Evolutionary conservation across 2,113 vertebrate genomes (phyloP), one percentile per base, ranked within the genome.

Genomic region (Siniperca knerii): DNA sequence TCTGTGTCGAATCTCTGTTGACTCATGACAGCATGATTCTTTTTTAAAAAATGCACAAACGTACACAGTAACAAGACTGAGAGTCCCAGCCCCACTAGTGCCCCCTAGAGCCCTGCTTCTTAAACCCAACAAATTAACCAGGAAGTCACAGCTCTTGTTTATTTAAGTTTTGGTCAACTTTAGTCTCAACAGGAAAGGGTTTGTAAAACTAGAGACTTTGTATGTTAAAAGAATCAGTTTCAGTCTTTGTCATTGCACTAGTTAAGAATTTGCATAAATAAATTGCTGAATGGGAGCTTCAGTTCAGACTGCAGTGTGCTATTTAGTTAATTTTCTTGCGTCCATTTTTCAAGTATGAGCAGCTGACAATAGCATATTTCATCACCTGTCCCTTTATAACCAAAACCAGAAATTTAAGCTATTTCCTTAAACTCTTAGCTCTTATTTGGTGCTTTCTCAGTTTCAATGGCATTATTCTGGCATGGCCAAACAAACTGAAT

Each of bases 1-100:
- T 73, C 33, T 33, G 44, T 21, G 70, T 8, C 6, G 20, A 25
- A 15, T 80, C 74, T 62, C 64, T 21, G 57, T 58, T 82, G 44
- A 70, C 62, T 76, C 62, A 60, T 18, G 33, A 69, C 12, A 72
- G 25, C 6, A 20, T 50, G 33, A 21, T 40, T 58, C 60, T 60
- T 61, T 60, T 20, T 29, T 1, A 13, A 71, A 13, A 46, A 35
- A 50, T 33, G 57, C n/a, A 74, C 12, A 64, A 65, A 20, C n/a
- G 4, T 29, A 48, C 58, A 13, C 7, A 12, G 37, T 33, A 15
- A 76, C 48, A 50, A 64, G 58, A 60, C 44, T 6, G 55, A 73
- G n/a, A 25, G 33, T 54, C 20, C 21, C 50, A 44, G 65, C 25
- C 21, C 48, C 15, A 55, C 23, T n/a, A 25, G 48, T 11, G 35